phyloP scores from a whole-genome alignment of 1,140 invertebrate species.

The Homalodisca vitripennis region DNA sequence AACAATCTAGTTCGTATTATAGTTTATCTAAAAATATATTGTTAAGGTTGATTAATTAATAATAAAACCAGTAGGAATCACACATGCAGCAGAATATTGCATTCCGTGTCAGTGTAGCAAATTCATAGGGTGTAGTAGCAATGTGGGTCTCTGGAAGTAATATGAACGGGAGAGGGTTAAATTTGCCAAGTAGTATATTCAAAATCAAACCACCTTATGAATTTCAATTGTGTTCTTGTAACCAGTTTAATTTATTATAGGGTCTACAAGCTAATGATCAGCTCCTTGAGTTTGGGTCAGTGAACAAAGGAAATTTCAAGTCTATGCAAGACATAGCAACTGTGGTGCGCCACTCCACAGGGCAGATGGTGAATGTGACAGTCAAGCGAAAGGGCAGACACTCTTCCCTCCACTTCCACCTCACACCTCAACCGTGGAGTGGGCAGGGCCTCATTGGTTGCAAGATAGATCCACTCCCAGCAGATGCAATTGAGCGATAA shows the following conservation, averaged over 20 bases:
- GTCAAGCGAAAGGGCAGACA: slow-evolving; percentile 54
- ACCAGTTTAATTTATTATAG: slow-evolving; percentile 53
- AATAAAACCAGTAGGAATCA: no score
- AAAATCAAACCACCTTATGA: background rate
- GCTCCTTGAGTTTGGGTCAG: slow-evolving; percentile 80
- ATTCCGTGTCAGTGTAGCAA: no score
- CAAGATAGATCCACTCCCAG: slow-evolving; percentile 55
- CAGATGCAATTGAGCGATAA: slow-evolving; percentile 55
- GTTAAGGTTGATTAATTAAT: no score
- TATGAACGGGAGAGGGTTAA: no score
- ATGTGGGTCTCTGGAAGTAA: no score
- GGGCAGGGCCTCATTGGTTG: slow-evolving; percentile 76
- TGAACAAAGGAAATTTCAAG: slow-evolving; percentile 71
- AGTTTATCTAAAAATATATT: no score
- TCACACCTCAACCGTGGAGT: slow-evolving; percentile 69
- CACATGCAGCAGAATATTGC: no score
- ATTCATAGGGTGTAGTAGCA: no score
- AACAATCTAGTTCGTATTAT: no score
- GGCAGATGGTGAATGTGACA: slow-evolving; percentile 58
- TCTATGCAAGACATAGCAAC: slow-evolving; percentile 63
- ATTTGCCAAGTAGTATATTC: slow-evolving; percentile 13
- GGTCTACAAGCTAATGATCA: slow-evolving; percentile 73
- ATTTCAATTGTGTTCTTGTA: slow-evolving; percentile 31
- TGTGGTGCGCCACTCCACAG: slow-evolving; percentile 73
- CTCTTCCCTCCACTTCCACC: slow-evolving; percentile 52